Base-by-base conservation (phyloP, 2,888 invertebrate species). In the Oligia strigilis region DNA sequence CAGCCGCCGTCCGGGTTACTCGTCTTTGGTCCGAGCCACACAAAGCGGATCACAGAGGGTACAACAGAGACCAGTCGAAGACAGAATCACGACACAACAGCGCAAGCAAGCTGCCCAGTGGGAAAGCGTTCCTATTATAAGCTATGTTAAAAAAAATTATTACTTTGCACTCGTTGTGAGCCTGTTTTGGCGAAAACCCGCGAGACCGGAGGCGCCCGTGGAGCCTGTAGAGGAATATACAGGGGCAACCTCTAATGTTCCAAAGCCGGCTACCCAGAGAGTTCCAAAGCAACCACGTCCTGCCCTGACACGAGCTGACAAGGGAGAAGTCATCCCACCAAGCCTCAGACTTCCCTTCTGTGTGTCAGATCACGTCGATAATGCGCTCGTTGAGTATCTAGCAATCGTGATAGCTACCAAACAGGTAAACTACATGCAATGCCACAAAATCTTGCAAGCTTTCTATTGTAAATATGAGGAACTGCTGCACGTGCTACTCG, bases 241-340 rank as follows among this genome's bases (percentile, higher is more conserved):
- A n/a, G 8, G 0, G 8, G 17, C 55, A n/a, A 43, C 23, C 11
- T 40, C 17, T 5, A 9, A 67, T n/a, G n/a, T 14, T 49, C 40
- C 4, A 46, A 55, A 79, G 6, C 52, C 8, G 55, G n/a, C 40
- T 65, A 55, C 36, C 43, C 78, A 52, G 29, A 62, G 14, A 46
- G 29, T 5, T 29, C 40, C 46, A 29, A 49, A 81, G 29, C 49
- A 71, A 3, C 14, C 14, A 66, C 52, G 17, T 8, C 83, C 19
- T 62, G 29, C 0, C 13, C 14, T 6, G 19, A 85, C 74, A n/a
- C 74, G 83, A 69, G 82, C 84, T 58, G 86, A 82, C n/a, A 75
- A 52, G 11, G 65, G 77, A 23, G 76, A 85, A 69, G 74, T 84
- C 58, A 67, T 0, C 13, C 60, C 60, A 23, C 86, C 86, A 1